A percentile compares a stretch with the other conserved stretches of the same genome.
Evolutionary conservation across 2,888 invertebrate genomes (phyloP).

Genomic region (Heterodera filipjevi): DNA sequence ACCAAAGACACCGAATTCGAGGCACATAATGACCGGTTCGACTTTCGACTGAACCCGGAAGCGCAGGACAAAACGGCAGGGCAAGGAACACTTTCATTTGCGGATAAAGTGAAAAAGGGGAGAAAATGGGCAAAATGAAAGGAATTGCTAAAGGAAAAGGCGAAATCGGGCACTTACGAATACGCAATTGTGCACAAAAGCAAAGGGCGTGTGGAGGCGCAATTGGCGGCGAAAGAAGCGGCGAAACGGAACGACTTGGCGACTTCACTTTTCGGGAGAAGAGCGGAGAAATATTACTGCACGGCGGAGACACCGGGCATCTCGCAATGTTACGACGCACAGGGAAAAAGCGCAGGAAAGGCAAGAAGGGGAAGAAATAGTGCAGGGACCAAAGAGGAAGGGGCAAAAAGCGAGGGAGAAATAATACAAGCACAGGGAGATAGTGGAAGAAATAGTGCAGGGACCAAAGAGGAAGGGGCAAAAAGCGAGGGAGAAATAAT

Average conservation of each 20-base stretch:
- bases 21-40: constrained; percentile 59
- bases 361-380: not conserved
- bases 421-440: not conserved
- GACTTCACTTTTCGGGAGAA: constrained; percentile 57
- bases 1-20: constrained; percentile 57
- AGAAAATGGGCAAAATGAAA: not conserved
- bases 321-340: constrained; percentile 64
- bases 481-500: not conserved
- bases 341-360: constrained; percentile 62
- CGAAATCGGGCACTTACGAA: constrained; percentile 60
- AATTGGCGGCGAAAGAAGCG: constrained; percentile 54
- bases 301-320: constrained; percentile 63
- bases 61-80: constrained; percentile 57
- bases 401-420: not conserved
- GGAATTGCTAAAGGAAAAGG: constrained; percentile 36
- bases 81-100: constrained; percentile 53
- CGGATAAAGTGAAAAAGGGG: constrained; percentile 50
- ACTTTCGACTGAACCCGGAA: constrained; percentile 60
- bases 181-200: constrained; percentile 62
- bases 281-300: constrained; percentile 62
- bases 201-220: constrained; percentile 56
- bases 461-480: not conserved
- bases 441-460: not conserved
- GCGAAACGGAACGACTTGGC: constrained; percentile 48
- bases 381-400: not conserved